These are phyloP conservation scores for Sphyrna mokarran DNA, from an alignment of 2,113 vertebrate genomes.

Conservation along the genomic window DNA sequence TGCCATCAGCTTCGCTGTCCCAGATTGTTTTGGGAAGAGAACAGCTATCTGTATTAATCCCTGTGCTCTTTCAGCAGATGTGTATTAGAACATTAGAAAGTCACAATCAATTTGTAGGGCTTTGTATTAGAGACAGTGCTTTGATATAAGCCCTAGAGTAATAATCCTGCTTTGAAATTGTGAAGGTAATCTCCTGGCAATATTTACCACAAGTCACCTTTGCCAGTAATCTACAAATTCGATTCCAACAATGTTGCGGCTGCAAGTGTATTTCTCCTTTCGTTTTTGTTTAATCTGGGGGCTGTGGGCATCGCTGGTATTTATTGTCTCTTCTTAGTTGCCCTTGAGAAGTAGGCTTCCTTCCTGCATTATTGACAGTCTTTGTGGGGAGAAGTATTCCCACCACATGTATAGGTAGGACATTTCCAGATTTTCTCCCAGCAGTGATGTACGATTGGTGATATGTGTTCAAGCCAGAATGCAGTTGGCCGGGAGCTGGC, in stretches of 20 bases:
- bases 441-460: not conserved
- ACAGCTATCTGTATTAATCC: not conserved
- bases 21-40: not conserved
- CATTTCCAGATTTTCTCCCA: not conserved
- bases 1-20: not conserved
- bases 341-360: not conserved
- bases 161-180: not conserved
- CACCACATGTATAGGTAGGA: not conserved
- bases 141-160: not conserved
- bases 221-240: not conserved
- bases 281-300: not conserved
- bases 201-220: not conserved
- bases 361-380: not conserved
- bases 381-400: not conserved
- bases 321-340: not conserved
- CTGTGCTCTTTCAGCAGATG: not conserved
- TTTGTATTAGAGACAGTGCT: not conserved
- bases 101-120: not conserved
- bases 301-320: not conserved
- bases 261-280: not conserved
- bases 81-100: not conserved
- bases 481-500: not conserved
- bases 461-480: not conserved
- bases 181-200: not conserved
- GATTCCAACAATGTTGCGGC: not conserved